phyloP scores from a whole-genome alignment of 1,140 invertebrate species.

The Drosophila funebris region DNA sequence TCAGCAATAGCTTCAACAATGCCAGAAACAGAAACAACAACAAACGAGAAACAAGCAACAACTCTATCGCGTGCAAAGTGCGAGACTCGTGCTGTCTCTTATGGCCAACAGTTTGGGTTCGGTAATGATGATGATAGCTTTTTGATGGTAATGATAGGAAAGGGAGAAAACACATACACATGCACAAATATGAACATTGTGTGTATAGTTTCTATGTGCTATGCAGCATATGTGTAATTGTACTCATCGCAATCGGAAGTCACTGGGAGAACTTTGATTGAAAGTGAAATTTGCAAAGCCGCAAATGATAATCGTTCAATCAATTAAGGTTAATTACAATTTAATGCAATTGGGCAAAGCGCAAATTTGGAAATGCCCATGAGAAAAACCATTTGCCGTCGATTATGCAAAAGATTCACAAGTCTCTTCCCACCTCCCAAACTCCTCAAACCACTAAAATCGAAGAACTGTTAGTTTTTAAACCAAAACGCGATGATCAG shows the following conservation, averaged over 20 bases:
- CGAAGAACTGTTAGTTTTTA: constrained; percentile 66
- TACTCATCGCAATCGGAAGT: constrained; percentile 67
- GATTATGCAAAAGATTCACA: constrained; percentile 61
- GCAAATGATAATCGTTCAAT: constrained; percentile 71
- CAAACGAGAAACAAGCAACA: constrained; percentile 36
- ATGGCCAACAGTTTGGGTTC: constrained; percentile 29
- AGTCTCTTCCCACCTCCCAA: too few species aligned
- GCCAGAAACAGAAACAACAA: constrained; percentile 27
- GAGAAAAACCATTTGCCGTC: constrained; percentile 31
- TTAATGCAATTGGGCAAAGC: constrained; percentile 63
- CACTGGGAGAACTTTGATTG: constrained; percentile 49
- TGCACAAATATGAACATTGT: constrained; percentile 10
- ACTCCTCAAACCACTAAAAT: constrained; percentile 6
- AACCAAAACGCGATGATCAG: constrained; percentile 54
- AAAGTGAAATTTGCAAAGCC: constrained; percentile 69
- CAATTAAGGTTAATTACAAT: constrained; percentile 78
- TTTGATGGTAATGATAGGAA: constrained; percentile 78
- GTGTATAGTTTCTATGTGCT: constrained; percentile 11
- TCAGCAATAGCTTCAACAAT: constrained; percentile 24
- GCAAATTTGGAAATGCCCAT: constrained; percentile 36
- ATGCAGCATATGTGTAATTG: constrained; percentile 35
- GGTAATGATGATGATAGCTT: constrained; percentile 80
- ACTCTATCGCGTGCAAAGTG: constrained; percentile 71
- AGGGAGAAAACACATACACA: constrained; percentile 5
- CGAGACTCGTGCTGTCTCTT: constrained; percentile 63